Percentiles rank a stretch among this genome's conserved stretches.
These are phyloP conservation scores for Neodon shergylaensis DNA, from an alignment of 2,113 vertebrate genomes.

Conservation along the genomic window DNA sequence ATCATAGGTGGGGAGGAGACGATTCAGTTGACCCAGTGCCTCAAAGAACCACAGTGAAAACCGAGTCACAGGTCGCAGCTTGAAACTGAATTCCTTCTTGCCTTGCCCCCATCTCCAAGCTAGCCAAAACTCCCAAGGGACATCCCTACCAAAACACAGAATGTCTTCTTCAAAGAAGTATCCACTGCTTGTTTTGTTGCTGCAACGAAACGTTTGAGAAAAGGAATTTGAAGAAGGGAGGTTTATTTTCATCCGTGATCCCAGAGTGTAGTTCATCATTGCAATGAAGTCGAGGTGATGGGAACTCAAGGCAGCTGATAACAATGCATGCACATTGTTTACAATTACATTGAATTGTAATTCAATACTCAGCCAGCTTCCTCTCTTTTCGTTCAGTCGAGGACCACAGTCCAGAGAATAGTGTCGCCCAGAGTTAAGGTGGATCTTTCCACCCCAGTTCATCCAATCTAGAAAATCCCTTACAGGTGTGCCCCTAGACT, in stretches of 20 bases:
- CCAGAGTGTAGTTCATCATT: neutral
- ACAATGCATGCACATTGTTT: too few species aligned
- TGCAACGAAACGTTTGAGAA: neutral
- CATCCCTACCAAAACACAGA: neutral
- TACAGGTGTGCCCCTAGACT: neutral
- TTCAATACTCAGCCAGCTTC: neutral
- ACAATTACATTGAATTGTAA: too few species aligned
- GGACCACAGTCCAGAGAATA: neutral
- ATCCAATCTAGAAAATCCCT: neutral
- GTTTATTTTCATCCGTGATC: neutral
- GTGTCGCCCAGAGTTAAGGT: too few species aligned
- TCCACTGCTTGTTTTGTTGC: neutral
- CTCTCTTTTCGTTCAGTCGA: neutral
- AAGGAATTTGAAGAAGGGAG: neutral
- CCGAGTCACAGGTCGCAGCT: neutral
- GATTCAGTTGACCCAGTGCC: conserved; percentile 43
- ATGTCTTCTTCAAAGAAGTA: neutral
- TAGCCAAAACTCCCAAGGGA: neutral
- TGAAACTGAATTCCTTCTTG: conserved; percentile 25
- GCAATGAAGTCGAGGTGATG: too few species aligned
- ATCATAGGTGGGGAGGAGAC: conserved; percentile 19
- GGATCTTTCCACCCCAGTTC: neutral
- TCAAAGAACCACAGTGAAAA: conserved; percentile 45
- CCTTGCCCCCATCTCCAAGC: neutral
- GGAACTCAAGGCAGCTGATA: neutral